These are phyloP conservation scores for Heptranchias perlo DNA, from an alignment of 2,113 vertebrate species.

Conservation along the genomic window DNA sequence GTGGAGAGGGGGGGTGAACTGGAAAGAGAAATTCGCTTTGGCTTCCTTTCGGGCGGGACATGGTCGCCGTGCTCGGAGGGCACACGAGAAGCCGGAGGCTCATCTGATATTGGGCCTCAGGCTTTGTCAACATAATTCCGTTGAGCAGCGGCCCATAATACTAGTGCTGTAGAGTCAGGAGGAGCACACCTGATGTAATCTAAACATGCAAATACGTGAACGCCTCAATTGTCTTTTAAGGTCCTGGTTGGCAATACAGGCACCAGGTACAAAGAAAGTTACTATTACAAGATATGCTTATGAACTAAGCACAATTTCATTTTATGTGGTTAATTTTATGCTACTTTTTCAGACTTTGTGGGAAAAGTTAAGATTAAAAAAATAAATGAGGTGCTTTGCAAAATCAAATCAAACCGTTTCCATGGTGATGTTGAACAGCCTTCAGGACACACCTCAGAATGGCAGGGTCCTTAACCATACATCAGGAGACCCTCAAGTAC, in stretches of 20 bases:
- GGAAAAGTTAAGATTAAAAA: not conserved
- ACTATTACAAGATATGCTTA: not conserved
- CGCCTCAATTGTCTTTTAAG: not conserved
- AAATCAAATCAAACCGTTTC: not conserved
- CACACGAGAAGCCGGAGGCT: not conserved
- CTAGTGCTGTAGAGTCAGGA: not conserved
- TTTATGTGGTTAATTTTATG: not conserved
- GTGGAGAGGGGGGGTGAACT: not conserved
- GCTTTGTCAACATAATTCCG: not conserved
- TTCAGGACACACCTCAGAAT: not conserved
- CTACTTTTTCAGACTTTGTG: not conserved
- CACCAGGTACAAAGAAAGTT: not conserved
- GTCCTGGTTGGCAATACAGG: not conserved
- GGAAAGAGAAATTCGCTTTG: not conserved
- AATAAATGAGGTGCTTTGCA: not conserved
- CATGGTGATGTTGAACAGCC: not conserved
- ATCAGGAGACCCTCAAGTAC: not conserved
- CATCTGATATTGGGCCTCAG: not conserved
- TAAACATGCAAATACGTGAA: not conserved
- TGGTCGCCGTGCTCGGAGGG: not conserved
- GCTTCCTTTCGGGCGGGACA: not conserved
- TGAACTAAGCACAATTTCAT: not conserved
- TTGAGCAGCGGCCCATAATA: not conserved
- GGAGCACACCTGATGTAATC: not conserved
- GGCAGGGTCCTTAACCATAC: not conserved